phyloP scores from a whole-genome alignment of 1,140 invertebrate genomes.

The Oscheius sp. region DNA sequence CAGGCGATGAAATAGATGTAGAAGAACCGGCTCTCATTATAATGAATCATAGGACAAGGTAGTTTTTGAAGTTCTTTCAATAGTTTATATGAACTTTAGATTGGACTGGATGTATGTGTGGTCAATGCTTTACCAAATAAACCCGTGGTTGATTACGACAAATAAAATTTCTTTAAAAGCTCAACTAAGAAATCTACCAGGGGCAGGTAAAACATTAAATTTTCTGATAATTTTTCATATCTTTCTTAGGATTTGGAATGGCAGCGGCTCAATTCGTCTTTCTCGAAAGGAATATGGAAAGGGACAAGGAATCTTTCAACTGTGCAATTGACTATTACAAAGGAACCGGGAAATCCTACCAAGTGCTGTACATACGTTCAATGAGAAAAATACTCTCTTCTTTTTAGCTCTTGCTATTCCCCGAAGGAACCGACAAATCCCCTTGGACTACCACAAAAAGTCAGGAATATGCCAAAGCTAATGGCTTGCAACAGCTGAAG shows the following conservation, averaged over 20 bases:
- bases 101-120: constrained; percentile 89
- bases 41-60: constrained; percentile 79
- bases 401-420: constrained; percentile 75
- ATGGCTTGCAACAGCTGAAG: constrained; percentile 50
- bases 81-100: constrained; percentile 54
- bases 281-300: constrained; percentile 76
- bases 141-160: constrained; percentile 68
- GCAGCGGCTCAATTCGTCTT: constrained; percentile 80
- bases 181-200: constrained; percentile 74
- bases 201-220: constrained; percentile 67
- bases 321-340: constrained; percentile 70
- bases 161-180: constrained; percentile 80
- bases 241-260: constrained; percentile 76
- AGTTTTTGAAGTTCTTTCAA: background rate
- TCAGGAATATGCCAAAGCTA: constrained; percentile 51
- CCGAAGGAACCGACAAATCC: constrained; percentile 83
- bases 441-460: constrained; percentile 63
- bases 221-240: constrained; percentile 13
- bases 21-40: constrained; percentile 74
- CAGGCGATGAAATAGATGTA: constrained; percentile 74
- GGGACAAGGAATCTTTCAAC: constrained; percentile 67
- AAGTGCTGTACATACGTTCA: constrained; percentile 51
- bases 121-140: constrained; percentile 76
- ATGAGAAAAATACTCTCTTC: constrained; percentile 17
- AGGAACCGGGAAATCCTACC: constrained; percentile 66